Evolutionary conservation across 2,113 vertebrate genomes (phyloP).

Genomic region (Myanophis thanlyinensis): DNA sequence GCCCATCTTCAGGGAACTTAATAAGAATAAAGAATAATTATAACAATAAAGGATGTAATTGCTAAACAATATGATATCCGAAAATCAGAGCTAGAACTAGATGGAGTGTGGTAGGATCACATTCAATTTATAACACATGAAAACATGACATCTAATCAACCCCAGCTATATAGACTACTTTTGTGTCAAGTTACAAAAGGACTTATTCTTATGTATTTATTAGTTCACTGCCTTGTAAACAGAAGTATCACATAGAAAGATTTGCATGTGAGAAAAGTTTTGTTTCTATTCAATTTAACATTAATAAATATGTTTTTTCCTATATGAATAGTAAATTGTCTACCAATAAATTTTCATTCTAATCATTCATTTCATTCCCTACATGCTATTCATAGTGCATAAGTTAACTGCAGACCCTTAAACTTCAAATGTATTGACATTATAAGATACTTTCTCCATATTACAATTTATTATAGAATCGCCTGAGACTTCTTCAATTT

Average conservation of each 20-base stretch:
- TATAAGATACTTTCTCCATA: background rate
- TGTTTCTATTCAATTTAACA: background rate
- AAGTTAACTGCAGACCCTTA: constrained; percentile 30
- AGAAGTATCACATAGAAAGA: background rate
- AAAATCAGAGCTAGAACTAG: background rate
- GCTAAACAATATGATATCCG: background rate
- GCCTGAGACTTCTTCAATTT: background rate
- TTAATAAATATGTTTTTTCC: background rate
- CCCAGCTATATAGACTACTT: background rate
- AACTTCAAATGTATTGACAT: background rate
- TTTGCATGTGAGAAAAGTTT: background rate
- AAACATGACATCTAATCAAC: background rate
- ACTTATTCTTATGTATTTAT: constrained; percentile 23
- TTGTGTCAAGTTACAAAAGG: constrained; percentile 30
- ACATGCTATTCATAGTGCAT: background rate
- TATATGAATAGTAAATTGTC: background rate
- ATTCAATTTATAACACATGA: constrained; percentile 39
- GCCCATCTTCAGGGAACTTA: too few relatives aligned
- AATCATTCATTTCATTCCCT: background rate
- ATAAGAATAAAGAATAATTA: too few relatives aligned
- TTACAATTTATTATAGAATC: background rate
- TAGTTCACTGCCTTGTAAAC: constrained; percentile 34
- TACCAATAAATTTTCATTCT: constrained; percentile 5
- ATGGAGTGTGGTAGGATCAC: background rate
- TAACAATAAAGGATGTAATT: constrained; percentile 19